Conservation (phyloP, 1,140 invertebrate genomes). For the Pogonomyrmex barbatus region DNA sequence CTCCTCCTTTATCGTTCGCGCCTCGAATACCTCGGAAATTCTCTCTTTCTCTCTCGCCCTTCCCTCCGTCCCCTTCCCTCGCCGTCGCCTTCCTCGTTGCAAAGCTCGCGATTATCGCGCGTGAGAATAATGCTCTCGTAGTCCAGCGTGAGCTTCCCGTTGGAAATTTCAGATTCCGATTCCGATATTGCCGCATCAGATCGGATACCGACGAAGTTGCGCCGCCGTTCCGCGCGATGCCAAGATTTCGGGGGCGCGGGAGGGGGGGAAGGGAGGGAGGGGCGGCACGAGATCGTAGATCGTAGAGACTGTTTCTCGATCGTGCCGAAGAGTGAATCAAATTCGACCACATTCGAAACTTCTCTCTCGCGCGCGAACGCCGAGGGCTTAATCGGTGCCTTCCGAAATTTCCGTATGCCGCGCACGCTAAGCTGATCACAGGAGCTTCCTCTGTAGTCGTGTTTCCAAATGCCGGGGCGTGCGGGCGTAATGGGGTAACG, state of each 20-base stretch:
- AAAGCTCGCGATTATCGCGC: constrained; percentile 68
- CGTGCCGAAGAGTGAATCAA: background rate
- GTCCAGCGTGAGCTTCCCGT: constrained; percentile 40
- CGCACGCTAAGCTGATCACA: constrained; percentile 58
- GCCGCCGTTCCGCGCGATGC: constrained; percentile 5
- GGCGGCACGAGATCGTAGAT: background rate
- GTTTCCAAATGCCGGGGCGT: constrained; percentile 20
- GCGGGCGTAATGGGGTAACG: constrained; percentile 43
- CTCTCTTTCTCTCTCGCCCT: constrained; percentile 7
- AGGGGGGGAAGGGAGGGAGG: too few relatives aligned
- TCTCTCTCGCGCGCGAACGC: background rate
- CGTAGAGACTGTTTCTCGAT: background rate
- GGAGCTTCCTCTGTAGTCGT: background rate
- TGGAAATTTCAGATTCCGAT: constrained; percentile 67
- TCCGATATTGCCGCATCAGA: constrained; percentile 60
- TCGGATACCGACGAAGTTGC: constrained; percentile 48
- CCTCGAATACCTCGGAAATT: constrained; percentile 59
- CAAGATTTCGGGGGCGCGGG: constrained; percentile 22
- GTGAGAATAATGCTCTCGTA: constrained; percentile 68
- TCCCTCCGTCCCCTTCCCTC: constrained; percentile 4
- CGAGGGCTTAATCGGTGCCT: constrained; percentile 48
- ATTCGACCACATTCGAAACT: constrained; percentile 22
- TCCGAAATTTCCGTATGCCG: constrained; percentile 46
- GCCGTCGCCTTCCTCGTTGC: constrained; percentile 22
- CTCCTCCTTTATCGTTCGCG: constrained; percentile 75